Evolutionary conservation across 2,888 invertebrate genomes (phyloP).

Genomic region (Euproctis similis): DNA sequence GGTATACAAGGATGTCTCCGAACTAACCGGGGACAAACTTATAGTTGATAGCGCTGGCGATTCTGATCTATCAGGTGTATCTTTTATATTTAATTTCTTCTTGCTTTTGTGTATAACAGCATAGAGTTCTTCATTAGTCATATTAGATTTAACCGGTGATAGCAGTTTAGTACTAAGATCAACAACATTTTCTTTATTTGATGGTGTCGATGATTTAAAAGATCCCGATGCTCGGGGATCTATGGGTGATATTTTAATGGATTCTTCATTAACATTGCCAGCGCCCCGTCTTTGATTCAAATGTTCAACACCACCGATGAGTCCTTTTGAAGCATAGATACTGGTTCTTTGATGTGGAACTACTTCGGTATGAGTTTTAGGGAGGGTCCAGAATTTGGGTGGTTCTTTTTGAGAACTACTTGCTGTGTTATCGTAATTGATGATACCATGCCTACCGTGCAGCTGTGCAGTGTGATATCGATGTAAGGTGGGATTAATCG

Average conservation of each 20-base stretch:
- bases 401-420: conserved; percentile 38
- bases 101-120: conserved; percentile 86
- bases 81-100: conserved; percentile 81
- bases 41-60: conserved; percentile 63
- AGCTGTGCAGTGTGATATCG: conserved; percentile 51
- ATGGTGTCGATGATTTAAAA: conserved; percentile 82
- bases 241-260: conserved; percentile 80
- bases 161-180: conserved; percentile 71
- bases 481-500: conserved; percentile 45
- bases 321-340: conserved; percentile 32
- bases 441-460: conserved; percentile 48
- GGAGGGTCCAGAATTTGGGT: conserved; percentile 77
- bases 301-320: conserved; percentile 21
- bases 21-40: conserved; percentile 69
- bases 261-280: conserved; percentile 41
- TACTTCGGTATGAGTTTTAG: conserved; percentile 48
- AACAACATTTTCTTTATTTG: conserved; percentile 65
- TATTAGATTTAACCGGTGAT: conserved; percentile 82
- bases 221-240: conserved; percentile 77
- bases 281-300: conserved; percentile 20
- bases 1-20: conserved; percentile 60
- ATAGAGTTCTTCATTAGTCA: conserved; percentile 87
- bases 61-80: conserved; percentile 63
- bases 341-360: conserved; percentile 27
- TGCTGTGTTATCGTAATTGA: conserved; percentile 44